Conservation (phyloP, 2,888 invertebrate genomes). For the Morpho deidamia region DNA sequence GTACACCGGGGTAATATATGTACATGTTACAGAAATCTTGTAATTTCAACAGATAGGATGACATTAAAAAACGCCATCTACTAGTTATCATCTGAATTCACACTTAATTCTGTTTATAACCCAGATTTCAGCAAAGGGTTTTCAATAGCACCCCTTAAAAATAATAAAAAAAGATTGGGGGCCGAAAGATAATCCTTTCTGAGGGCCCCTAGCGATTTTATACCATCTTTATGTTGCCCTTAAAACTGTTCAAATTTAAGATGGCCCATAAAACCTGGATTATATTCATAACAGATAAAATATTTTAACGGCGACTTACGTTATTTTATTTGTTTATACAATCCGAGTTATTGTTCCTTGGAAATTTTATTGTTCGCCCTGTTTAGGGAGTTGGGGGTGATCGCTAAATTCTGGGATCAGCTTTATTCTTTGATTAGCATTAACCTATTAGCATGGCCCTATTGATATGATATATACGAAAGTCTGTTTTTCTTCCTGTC, state of each 20-base stretch:
- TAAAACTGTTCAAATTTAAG: slow-evolving; percentile 60
- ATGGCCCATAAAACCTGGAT: slow-evolving; percentile 60
- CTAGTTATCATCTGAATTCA: slow-evolving; percentile 13
- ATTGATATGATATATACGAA: too few relatives aligned
- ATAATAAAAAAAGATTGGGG: slow-evolving; percentile 48
- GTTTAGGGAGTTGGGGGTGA: slow-evolving; percentile 27
- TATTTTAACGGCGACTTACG: slow-evolving; percentile 63
- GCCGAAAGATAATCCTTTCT: slow-evolving; percentile 52
- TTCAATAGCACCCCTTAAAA: slow-evolving; percentile 43
- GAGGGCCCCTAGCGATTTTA: slow-evolving; percentile 54
- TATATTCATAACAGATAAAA: slow-evolving; percentile 75
- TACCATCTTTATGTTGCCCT: slow-evolving; percentile 52
- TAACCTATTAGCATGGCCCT: too few relatives aligned
- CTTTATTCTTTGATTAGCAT: not conserved
- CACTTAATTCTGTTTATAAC: slow-evolving; percentile 24
- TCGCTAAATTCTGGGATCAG: slow-evolving; percentile 35
- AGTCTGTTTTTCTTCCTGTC: too few relatives aligned
- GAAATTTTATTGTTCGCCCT: slow-evolving; percentile 49
- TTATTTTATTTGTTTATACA: slow-evolving; percentile 68
- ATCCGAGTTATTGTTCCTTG: slow-evolving; percentile 62
- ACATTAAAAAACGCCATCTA: too few relatives aligned
- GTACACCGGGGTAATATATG: too few relatives aligned
- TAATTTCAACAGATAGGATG: too few relatives aligned
- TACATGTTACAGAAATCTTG: too few relatives aligned
- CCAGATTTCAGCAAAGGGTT: slow-evolving; percentile 19